Evolutionary conservation across 2,113 vertebrate species (phyloP).

Genomic region (Caranx melampygus): DNA sequence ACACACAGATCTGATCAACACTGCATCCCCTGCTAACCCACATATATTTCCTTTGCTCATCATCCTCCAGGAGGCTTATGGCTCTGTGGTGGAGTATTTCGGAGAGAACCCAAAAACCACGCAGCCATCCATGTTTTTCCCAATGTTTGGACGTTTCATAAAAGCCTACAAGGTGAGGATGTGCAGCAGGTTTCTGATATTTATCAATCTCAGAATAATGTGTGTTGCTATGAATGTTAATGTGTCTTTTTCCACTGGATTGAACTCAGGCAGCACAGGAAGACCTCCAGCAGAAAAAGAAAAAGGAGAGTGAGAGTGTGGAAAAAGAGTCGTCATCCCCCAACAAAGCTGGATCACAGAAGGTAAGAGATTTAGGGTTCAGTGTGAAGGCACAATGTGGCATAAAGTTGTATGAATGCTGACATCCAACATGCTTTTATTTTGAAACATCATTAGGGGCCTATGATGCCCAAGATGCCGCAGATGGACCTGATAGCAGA

Average conservation of each 20-base stretch:
- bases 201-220: neutral
- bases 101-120: constrained; percentile 96
- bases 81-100: constrained; percentile 92
- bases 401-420: neutral
- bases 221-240: neutral
- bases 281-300: constrained; percentile 90
- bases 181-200: neutral
- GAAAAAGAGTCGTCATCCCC: constrained; percentile 51
- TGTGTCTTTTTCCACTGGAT: fast-evolving
- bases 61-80: constrained; percentile 88
- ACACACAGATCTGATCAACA: neutral
- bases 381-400: neutral
- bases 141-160: constrained; percentile 89
- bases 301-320: constrained; percentile 83
- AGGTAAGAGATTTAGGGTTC: constrained; percentile 67
- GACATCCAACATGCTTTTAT: neutral
- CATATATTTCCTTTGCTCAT: neutral
- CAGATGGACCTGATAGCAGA: constrained; percentile 97
- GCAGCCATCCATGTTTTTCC: constrained; percentile 93
- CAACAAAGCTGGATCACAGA: constrained; percentile 64
- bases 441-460: constrained; percentile 62
- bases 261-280: constrained; percentile 88
- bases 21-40: neutral
- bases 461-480: constrained; percentile 86
- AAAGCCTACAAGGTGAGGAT: constrained; percentile 92